These are phyloP conservation scores for Mus pahari DNA, from an alignment of 2,113 vertebrate species.

Conservation along the genomic window DNA sequence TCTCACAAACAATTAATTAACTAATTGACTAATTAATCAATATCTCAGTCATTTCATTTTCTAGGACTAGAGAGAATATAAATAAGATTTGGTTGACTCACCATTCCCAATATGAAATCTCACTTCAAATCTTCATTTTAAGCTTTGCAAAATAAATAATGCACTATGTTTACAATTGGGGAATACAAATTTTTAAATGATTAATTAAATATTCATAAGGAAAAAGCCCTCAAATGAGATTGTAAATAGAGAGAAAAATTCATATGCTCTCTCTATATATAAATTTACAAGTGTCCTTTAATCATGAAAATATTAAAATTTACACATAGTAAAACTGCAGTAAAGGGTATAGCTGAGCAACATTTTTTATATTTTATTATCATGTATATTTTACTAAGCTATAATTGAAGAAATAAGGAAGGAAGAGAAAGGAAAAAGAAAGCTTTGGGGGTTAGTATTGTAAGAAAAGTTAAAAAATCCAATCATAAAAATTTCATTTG, in stretches of 20 bases:
- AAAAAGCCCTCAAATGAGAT: background rate
- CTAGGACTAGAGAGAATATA: background rate
- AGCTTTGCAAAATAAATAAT: background rate
- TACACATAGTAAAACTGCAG: background rate
- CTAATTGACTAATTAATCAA: background rate
- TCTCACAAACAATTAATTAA: background rate
- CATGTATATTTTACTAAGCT: background rate
- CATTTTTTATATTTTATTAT: background rate
- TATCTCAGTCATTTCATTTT: background rate
- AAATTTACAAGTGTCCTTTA: background rate
- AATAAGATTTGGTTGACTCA: background rate
- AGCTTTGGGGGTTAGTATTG: background rate
- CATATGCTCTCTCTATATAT: background rate
- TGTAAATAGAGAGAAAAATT: background rate
- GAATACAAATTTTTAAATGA: background rate
- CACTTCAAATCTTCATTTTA: background rate
- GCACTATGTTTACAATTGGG: background rate
- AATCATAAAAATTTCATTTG: background rate
- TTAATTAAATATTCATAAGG: constrained; percentile 3
- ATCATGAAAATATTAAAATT: background rate
- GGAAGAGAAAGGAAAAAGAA: background rate
- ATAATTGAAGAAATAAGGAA: background rate
- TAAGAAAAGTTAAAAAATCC: background rate
- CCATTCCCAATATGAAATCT: background rate
- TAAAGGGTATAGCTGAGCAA: background rate